A percentile compares a stretch with the other conserved stretches of the same genome.
Conservation (phyloP, 2,797 vertebrate genomes). For the Amazona ochrocephala region DNA sequence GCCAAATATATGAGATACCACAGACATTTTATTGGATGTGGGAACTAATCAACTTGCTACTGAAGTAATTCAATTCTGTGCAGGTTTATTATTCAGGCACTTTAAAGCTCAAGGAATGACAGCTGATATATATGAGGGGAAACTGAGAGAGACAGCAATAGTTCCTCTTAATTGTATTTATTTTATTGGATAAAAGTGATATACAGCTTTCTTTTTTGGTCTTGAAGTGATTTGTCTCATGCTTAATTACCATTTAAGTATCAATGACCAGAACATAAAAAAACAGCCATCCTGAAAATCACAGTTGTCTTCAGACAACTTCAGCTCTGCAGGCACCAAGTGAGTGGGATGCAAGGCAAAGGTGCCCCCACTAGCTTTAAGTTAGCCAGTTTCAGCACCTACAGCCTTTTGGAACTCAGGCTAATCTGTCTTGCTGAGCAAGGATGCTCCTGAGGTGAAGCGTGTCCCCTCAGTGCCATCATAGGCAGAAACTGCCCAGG, state of each 20-base stretch:
- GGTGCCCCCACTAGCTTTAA: neutral
- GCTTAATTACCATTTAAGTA: conserved; percentile 45
- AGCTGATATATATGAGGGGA: conserved; percentile 58
- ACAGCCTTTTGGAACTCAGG: neutral
- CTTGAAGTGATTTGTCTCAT: conserved; percentile 40
- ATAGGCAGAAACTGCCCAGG: neutral
- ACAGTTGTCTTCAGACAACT: neutral
- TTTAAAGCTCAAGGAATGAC: conserved; percentile 56
- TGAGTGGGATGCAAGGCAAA: neutral
- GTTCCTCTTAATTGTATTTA: conserved; percentile 66
- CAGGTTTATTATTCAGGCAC: conserved; percentile 61
- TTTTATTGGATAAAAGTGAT: conserved; percentile 56
- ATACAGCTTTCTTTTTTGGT: conserved; percentile 31
- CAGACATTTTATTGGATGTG: conserved; percentile 56
- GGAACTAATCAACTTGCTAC: conserved; percentile 61
- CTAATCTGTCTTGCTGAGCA: neutral
- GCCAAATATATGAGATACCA: conserved; percentile 51
- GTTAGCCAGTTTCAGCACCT: neutral
- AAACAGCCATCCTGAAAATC: neutral
- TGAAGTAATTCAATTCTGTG: conserved; percentile 60
- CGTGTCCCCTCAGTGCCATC: fast-evolving
- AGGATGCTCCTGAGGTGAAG: neutral
- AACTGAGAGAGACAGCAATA: conserved; percentile 56
- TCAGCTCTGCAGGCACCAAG: neutral
- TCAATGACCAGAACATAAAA: conserved; percentile 12